phyloP scores from a whole-genome alignment of 2,113 vertebrate species.

The Myotis brandtii region DNA sequence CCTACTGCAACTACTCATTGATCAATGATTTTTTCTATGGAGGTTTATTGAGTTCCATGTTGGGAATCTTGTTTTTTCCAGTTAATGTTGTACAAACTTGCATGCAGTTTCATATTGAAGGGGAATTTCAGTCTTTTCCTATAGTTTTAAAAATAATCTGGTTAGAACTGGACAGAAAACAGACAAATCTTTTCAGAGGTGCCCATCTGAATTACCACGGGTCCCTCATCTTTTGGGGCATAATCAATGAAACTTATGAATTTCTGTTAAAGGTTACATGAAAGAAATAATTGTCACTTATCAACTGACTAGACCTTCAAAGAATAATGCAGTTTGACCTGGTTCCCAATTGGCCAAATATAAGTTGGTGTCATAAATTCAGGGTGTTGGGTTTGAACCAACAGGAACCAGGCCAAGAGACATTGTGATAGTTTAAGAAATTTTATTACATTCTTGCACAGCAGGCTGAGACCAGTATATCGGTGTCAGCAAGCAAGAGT shows the following conservation, averaged over 20 bases:
- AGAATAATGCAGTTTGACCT: slow-evolving; percentile 48
- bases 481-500: no score
- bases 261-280: slow-evolving; percentile 94
- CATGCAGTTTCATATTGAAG: slow-evolving; percentile 95
- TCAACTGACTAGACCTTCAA: slow-evolving; percentile 42
- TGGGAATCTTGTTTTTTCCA: slow-evolving; percentile 95
- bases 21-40: slow-evolving; percentile 96
- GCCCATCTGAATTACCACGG: slow-evolving; percentile 96
- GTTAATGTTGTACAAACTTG: slow-evolving; percentile 95
- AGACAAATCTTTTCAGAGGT: slow-evolving; percentile 93
- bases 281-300: slow-evolving; percentile 70
- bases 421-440: no score
- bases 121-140: slow-evolving; percentile 92
- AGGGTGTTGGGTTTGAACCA: not conserved
- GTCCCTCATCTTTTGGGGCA: slow-evolving; percentile 96
- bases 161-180: slow-evolving; percentile 92
- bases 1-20: slow-evolving; percentile 90
- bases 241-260: slow-evolving; percentile 97
- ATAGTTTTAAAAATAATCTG: slow-evolving; percentile 93
- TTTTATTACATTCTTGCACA: no score
- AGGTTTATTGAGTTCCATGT: slow-evolving; percentile 91
- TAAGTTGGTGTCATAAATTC: slow-evolving; percentile 32
- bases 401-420: no score
- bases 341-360: slow-evolving; percentile 66
- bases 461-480: no score